Base-by-base conservation (phyloP, 2,797 vertebrate genomes). In the Buphagus erythrorhynchus region DNA sequence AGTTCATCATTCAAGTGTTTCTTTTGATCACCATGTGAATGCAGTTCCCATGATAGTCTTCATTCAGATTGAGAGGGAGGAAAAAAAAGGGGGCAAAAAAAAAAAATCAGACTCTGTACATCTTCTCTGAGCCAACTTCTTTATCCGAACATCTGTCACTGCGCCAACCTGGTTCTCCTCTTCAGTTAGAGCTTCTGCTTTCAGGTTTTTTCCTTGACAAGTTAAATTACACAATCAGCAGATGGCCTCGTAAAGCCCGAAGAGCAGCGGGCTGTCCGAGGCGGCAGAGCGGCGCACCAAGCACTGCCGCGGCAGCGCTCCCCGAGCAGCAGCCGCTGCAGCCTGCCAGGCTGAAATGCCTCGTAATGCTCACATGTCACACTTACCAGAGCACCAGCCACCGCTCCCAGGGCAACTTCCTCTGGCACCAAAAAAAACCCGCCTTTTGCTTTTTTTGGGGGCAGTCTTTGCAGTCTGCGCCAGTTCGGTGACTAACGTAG, bases 341-440 rank as follows among this genome's bases (percentile, higher is more conserved):
- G 98, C 96, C 96, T 81, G 86, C 95, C 97, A 95, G 97, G 96
- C 95, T 68, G 97, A 97, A 98, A 95, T 85, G 98, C 98, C 98
- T 91, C 35, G 97, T 97, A 98, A 98, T 97, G 98, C 98, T 98
- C 98, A 98, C 98, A 98, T 97, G 97, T 88, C 97, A 96, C 97
- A 97, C 97, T 98, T 80, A 97, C 86, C 97, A 94, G 89, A 93
- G 96, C 95, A 48, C 96, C 95, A 96, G 97, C 96, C 94, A 71
- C 97, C 75, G 97, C 97, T 97, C 97, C 84, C 96, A 54, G 77
- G 88, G 97, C 85, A 95, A 98, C 98, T 98, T 98, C 98, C 98
- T 98, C 97, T 88, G 85, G 67, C 88, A 95, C 7, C 13, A 25
- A 29, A 33, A 71, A 51, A 83, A 83, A 19, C 61, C 79, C 74